Percentiles rank a stretch among this genome's conserved stretches.
These are phyloP conservation scores for Sphenopsis melanotis DNA, from an alignment of 2,797 vertebrate species.

Conservation along the genomic window DNA sequence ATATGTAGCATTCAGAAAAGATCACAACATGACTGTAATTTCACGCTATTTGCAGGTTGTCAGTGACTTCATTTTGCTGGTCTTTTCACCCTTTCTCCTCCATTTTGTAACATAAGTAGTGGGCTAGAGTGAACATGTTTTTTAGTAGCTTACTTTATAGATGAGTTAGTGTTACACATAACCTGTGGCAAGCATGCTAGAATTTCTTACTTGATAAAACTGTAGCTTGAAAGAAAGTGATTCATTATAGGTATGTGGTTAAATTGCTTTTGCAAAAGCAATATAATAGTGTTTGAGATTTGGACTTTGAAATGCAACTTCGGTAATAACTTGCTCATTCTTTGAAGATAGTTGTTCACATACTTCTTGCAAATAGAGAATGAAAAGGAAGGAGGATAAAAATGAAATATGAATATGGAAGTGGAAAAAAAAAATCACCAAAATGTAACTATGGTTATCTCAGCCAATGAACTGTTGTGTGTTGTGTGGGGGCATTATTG, in stretches of 20 bases:
- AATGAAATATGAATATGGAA: neutral
- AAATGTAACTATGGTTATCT: neutral
- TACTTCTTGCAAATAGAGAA: neutral
- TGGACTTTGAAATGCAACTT: slow-evolving; percentile 8
- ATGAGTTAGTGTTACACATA: neutral
- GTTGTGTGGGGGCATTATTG: neutral
- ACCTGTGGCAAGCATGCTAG: neutral
- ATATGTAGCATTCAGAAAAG: neutral
- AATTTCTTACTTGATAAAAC: neutral
- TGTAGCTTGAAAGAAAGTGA: neutral
- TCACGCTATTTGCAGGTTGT: neutral
- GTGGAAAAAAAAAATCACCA: neutral
- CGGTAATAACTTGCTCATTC: neutral
- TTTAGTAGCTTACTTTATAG: neutral
- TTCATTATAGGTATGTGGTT: neutral
- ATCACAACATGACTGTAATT: neutral
- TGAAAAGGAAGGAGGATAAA: neutral
- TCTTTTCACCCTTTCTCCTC: neutral
- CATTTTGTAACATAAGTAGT: neutral
- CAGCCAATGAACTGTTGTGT: neutral
- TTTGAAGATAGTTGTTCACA: neutral
- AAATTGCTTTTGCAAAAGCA: neutral
- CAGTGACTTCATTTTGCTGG: neutral
- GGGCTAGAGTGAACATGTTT: neutral
- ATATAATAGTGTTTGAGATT: neutral